Conservation (phyloP, 2,797 vertebrate genomes). For the Eurystomus glaucurus region DNA sequence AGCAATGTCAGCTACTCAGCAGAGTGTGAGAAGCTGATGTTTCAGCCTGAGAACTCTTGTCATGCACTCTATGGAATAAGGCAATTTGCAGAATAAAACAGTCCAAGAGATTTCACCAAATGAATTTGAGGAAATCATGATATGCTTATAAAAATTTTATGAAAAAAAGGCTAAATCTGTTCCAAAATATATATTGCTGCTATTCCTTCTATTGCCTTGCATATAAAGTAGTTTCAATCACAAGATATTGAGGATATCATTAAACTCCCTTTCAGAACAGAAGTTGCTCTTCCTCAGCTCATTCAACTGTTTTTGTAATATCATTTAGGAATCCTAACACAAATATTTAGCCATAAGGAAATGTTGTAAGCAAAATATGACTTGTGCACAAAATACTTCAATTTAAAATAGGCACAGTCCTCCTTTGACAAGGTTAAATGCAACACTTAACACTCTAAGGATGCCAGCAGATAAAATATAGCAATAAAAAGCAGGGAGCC, state of each 20-base stretch:
- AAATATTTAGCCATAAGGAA: slow-evolving; percentile 57
- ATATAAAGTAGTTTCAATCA: neutral
- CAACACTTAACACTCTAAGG: slow-evolving; percentile 22
- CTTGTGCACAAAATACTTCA: slow-evolving; percentile 8
- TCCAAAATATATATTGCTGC: neutral
- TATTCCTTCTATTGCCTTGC: neutral
- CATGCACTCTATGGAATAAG: neutral
- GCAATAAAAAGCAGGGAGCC: slow-evolving; percentile 31
- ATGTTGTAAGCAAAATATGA: neutral
- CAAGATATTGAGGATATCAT: neutral
- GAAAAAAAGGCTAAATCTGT: neutral
- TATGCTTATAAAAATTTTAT: neutral
- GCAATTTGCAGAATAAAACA: neutral
- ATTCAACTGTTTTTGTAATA: neutral
- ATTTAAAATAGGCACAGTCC: slow-evolving; percentile 9
- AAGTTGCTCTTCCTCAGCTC: slow-evolving; percentile 7
- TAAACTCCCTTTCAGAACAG: neutral
- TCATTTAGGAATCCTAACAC: slow-evolving; percentile 7
- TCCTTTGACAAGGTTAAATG: slow-evolving; percentile 61
- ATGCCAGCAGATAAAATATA: slow-evolving; percentile 48
- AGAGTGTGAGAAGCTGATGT: neutral
- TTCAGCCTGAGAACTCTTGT: neutral
- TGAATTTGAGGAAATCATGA: accelerated
- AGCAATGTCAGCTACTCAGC: neutral
- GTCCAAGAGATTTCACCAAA: neutral